Conservation (phyloP, 2,113 vertebrate species). For the Urocynchramus pylzowi region DNA sequence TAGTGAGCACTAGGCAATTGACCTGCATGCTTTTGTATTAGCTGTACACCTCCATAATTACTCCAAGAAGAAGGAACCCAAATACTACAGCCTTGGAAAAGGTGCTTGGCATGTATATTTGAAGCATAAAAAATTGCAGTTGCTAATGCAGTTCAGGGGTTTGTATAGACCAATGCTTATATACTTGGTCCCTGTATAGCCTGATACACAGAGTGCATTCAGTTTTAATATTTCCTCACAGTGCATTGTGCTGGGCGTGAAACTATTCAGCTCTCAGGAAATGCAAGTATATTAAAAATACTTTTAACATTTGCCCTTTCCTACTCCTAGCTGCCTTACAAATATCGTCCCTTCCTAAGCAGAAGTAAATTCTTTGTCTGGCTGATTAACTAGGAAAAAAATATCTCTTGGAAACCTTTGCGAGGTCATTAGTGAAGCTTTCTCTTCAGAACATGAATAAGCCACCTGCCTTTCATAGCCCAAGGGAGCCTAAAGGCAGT, state of each 20-base stretch:
- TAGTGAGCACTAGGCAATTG: not conserved
- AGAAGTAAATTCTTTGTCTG: conserved; percentile 18
- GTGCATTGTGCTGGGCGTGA: not conserved
- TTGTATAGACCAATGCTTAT: not conserved
- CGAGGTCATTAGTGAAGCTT: conserved; percentile 38
- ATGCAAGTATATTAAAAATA: conserved; percentile 10
- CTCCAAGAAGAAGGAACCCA: not conserved
- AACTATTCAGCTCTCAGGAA: not conserved
- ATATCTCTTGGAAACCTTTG: conserved; percentile 23
- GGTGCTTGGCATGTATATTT: not conserved
- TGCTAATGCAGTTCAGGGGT: not conserved
- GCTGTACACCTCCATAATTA: not conserved
- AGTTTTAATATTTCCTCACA: not conserved
- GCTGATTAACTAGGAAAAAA: conserved; percentile 24
- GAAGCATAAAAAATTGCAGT: not conserved
- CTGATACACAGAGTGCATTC: not conserved
- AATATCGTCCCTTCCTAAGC: not conserved
- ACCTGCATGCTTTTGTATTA: not conserved
- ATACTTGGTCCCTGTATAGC: not conserved
- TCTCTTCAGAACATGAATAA: conserved; percentile 36
- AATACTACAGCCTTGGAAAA: not conserved
- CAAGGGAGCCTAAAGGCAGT: conserved; percentile 41
- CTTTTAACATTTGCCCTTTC: not conserved
- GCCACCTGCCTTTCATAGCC: conserved; percentile 69
- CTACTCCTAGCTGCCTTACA: not conserved